phyloP scores from a whole-genome alignment of 2,888 invertebrate species.

The Hypsopygia costalis region DNA sequence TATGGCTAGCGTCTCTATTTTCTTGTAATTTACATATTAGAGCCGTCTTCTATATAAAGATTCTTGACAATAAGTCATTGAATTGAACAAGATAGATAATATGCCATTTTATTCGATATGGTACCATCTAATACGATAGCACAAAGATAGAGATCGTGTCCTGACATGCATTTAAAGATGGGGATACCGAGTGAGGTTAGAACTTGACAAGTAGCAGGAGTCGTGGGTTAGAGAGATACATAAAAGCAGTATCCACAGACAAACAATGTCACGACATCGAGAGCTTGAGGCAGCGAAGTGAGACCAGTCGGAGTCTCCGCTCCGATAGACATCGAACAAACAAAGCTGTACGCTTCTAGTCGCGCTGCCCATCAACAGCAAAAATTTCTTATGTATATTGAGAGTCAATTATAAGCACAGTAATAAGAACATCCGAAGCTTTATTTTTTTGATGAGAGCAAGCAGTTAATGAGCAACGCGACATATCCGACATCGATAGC shows the following conservation, averaged over 20 bases:
- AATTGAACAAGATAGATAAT: constrained; percentile 27
- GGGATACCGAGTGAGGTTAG: constrained; percentile 24
- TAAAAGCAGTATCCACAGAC: constrained; percentile 70
- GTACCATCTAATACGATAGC: constrained; percentile 46
- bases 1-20: constrained; percentile 32
- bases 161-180: constrained; percentile 47
- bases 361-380: constrained; percentile 58
- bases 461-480: constrained; percentile 59
- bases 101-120: constrained; percentile 53
- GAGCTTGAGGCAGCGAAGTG: constrained; percentile 65
- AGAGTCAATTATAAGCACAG: too few relatives aligned
- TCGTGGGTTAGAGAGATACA: constrained; percentile 55
- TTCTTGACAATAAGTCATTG: too few relatives aligned
- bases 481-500: constrained; percentile 49
- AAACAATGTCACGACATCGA: constrained; percentile 69
- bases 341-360: constrained; percentile 67
- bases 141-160: constrained; percentile 41
- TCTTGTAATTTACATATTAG: too few relatives aligned
- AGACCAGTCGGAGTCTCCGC: constrained; percentile 56
- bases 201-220: constrained; percentile 37
- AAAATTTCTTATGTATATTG: neutral
- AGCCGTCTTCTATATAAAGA: too few relatives aligned
- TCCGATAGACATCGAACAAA: constrained; percentile 73
- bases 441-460: constrained; percentile 6
- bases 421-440: too few relatives aligned